Evolutionary conservation across 2,113 vertebrate genomes (phyloP), one percentile per base, ranked within the genome.

Genomic region (Dipodomys merriami): DNA sequence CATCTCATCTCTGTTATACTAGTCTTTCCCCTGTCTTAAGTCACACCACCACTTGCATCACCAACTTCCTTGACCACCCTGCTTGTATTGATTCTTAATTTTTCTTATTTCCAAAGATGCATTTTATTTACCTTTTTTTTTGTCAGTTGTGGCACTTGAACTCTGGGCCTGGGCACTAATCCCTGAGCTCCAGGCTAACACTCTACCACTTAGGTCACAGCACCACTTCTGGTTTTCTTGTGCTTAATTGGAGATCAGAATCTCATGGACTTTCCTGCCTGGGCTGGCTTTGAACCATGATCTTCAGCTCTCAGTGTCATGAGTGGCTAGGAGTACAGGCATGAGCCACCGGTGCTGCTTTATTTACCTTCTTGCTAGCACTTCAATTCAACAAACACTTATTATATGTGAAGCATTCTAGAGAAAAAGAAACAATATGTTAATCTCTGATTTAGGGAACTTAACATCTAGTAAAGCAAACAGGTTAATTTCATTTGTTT

Each of bases 401-500:
- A 80, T 73, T 72, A 88, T 69, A 49, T 86, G 22, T 25, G 80
- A 6, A 93, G 18, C 10, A 22, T 83, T 92, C 46, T 77, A 77
- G 35, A 91, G 29, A 3, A 46, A 64, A 83, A 49, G 19, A 74
- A 76, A 39, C 65, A 85, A 82, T 2, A 82, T 22, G 33, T 35
- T 86, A 74, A 96, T 72, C 30, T 10, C 27, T 46, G 67, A 78
- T 72, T 93, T 94, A 76, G 39, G 13, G 23, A 90, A 5, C 8
- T 91, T 91, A 78, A 90, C 23, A 80, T 83, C 65, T 62, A 87
- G 15, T 35, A 76, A 22, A 23, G 25, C 33, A 77, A 5, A 19
- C 7, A 71, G 46, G 25, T 64, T 85, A 81, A 73, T 87, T 96
- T 85, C 57, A 90, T 94, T 67, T 4, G 62, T 1, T 85, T 84